Conservation (phyloP, 2,113 vertebrate species). For the Pitta sordida region DNA sequence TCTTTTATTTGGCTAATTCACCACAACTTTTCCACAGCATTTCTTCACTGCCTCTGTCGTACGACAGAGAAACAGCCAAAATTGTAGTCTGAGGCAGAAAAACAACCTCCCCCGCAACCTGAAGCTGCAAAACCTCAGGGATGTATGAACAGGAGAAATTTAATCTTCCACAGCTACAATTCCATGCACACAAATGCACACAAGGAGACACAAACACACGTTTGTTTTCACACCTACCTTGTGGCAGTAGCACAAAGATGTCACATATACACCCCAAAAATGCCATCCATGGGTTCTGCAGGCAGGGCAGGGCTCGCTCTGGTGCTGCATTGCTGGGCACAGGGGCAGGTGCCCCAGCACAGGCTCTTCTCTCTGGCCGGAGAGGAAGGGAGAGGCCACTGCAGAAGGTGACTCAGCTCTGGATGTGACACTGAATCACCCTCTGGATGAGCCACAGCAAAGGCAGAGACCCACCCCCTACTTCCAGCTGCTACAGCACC, state of each 20-base stretch:
- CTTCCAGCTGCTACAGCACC: not conserved
- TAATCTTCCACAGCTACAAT: not conserved
- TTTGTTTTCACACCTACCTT: not conserved
- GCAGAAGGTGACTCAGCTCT: constrained; percentile 22
- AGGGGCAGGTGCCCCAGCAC: not conserved
- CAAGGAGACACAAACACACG: accelerated
- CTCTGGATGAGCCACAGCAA: not conserved
- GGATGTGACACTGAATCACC: constrained; percentile 21
- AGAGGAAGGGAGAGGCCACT: not conserved
- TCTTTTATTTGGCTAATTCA: not conserved
- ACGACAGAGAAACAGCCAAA: not conserved
- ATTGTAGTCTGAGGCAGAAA: not conserved
- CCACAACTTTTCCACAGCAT: not conserved
- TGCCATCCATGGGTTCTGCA: not conserved
- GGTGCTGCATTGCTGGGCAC: not conserved
- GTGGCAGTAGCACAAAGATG: not conserved
- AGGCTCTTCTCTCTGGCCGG: not conserved
- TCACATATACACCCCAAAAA: accelerated
- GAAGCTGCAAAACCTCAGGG: not conserved
- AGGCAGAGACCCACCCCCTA: not conserved
- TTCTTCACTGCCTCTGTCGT: not conserved
- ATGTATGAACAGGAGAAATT: accelerated
- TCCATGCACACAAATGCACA: accelerated
- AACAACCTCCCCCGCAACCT: not conserved
- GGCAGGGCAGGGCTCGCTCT: not conserved